Evolutionary conservation across 2,888 invertebrate genomes (phyloP).

Genomic region (Selenia dentaria): DNA sequence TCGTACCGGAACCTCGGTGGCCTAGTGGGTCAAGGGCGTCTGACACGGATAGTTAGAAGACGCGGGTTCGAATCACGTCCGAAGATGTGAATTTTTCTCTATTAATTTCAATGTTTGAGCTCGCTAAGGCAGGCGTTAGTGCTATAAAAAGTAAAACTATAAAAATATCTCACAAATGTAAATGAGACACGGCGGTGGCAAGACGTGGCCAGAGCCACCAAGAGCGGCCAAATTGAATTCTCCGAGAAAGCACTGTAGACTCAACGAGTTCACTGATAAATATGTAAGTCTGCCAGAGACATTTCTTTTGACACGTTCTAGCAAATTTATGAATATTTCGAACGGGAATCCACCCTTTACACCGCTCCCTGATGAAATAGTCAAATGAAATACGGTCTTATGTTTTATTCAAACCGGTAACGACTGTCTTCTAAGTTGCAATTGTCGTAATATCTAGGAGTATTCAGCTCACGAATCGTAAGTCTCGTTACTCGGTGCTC

Average conservation of each 20-base stretch:
- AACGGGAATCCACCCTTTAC: conserved; percentile 31
- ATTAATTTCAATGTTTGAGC: too few species aligned
- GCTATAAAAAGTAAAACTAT: too few species aligned
- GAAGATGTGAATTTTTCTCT: too few species aligned
- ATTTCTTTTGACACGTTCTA: conserved; percentile 40
- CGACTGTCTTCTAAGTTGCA: conserved; percentile 35
- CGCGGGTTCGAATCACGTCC: too few species aligned
- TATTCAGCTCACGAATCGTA: conserved; percentile 14
- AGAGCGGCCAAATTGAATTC: conserved; percentile 50
- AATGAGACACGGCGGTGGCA: conserved; percentile 42
- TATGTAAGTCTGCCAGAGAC: conserved; percentile 44
- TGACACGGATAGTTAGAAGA: too few species aligned
- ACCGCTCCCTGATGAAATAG: conserved; percentile 37
- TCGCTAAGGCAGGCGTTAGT: too few species aligned
- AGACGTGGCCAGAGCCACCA: conserved; percentile 30
- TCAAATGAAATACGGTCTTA: conserved; percentile 40
- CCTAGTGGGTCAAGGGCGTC: too few species aligned
- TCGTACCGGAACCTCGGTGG: too few species aligned
- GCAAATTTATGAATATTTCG: conserved; percentile 44
- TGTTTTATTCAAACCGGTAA: conserved; percentile 45
- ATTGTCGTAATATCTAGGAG: conserved; percentile 33
- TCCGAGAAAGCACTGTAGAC: conserved; percentile 25
- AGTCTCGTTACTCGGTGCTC: conserved; percentile 6
- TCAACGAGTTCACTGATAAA: conserved; percentile 38
- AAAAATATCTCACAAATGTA: conserved; percentile 44